A percentile compares a stretch with the other conserved stretches of the same genome.
phyloP scores from a whole-genome alignment of 2,797 vertebrate species.

The Poecilia picta region DNA sequence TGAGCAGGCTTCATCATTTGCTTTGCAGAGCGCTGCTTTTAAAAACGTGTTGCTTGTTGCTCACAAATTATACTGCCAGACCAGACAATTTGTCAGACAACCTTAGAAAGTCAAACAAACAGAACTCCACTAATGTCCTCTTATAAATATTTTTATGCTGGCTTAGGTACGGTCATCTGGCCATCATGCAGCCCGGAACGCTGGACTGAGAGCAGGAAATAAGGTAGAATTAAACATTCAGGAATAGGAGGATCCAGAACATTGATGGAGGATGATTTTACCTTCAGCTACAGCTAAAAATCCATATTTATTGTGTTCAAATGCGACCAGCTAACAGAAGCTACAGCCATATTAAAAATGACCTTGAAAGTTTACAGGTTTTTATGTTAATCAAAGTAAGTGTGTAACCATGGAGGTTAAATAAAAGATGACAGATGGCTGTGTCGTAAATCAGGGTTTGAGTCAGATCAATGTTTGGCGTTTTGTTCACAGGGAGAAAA shows the following conservation, averaged over 20 bases:
- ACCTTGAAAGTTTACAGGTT: neutral
- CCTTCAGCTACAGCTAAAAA: neutral
- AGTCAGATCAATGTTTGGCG: neutral
- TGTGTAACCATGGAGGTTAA: neutral
- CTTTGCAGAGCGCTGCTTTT: neutral
- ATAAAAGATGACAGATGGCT: neutral
- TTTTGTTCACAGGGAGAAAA: neutral
- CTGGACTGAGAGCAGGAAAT: neutral
- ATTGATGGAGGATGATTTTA: neutral
- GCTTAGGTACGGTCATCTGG: neutral
- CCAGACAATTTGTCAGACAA: neutral
- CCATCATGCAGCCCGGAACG: neutral
- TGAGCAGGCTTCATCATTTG: neutral
- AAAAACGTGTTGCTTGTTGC: neutral
- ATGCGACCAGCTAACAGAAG: too few species aligned
- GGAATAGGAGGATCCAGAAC: neutral
- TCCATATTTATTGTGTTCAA: neutral
- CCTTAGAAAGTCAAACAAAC: neutral
- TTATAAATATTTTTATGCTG: neutral
- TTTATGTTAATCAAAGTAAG: neutral
- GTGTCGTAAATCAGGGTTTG: neutral
- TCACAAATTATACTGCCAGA: neutral
- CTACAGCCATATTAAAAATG: neutral
- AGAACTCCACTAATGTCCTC: neutral
- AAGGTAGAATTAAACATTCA: neutral